Base-by-base conservation (phyloP, 2,113 vertebrate species). In the Geothlypis trichas region DNA sequence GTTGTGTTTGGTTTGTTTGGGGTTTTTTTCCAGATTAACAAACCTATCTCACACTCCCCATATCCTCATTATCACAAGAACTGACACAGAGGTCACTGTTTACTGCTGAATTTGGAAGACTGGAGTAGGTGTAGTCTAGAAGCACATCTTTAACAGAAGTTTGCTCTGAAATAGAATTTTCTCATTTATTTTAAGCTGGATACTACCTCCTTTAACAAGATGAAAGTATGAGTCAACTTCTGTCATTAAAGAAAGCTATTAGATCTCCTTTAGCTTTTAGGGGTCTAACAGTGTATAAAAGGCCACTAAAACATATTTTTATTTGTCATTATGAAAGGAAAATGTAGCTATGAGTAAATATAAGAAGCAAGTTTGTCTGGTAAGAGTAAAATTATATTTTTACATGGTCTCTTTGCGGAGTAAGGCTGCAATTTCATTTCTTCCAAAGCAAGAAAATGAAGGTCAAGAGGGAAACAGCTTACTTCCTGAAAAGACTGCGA, bases 361-460 rank as follows among this genome's bases (percentile, higher is more conserved):
- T 72, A 92, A 28, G 49, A 69, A 87, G 49, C 14, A 69, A 35
- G 41, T 66, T 76, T 80, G 22, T 65, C 9, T 68, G 31, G 23
- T 68, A 75, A 84, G 80, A 89, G 87, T 35, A 39, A 89, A 81
- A 89, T 54, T 57, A 11, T 62, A 39, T 91, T 89, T 95, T 85
- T 71, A 52, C 28, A 44, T 71, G 79, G 75, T 73, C 55, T 63
- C 55, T 96, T 83, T 67, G 26, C 63, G 76, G 62, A 66, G 13
- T 90, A 79, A 80, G 69, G 71, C 55, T 81, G 59, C 21, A 84
- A 80, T 95, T 94, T 87, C 62, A 85, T 90, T 91, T 84, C 44
- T 95, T 92, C 87, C 57, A 63, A 87, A 90, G 77, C 58, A 92
- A 78, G 86, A 80, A 93, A 94, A 95, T 95, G 41, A 77, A 96